These are phyloP conservation scores for Chymomyza costata DNA, from an alignment of 1,140 invertebrate genomes.

Conservation along the genomic window DNA sequence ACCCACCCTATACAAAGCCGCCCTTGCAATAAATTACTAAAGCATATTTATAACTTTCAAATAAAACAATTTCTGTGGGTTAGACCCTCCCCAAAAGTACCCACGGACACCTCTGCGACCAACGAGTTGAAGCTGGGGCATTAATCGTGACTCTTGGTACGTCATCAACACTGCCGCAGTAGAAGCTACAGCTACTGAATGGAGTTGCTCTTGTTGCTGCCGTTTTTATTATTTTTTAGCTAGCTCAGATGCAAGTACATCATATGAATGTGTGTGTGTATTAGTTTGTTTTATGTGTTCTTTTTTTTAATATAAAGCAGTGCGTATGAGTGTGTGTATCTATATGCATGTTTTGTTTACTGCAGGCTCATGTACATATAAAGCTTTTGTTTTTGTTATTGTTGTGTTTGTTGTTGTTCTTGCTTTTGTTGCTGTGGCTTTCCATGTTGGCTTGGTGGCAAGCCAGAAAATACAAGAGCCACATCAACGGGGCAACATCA, in stretches of 20 bases:
- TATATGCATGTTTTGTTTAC: conserved; percentile 26
- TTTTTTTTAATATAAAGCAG: neutral
- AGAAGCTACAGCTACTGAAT: conserved; percentile 41
- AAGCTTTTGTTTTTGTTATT: conserved; percentile 22
- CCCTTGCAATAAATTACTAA: no score
- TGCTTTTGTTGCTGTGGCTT: conserved; percentile 16
- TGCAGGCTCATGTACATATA: conserved; percentile 22
- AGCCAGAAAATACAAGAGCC: neutral
- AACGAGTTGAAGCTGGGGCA: conserved; percentile 22
- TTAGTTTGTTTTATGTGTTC: conserved; percentile 34
- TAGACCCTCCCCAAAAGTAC: no score
- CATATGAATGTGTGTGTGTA: no score
- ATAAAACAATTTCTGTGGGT: neutral
- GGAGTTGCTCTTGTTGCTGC: conserved; percentile 18
- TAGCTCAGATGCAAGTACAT: conserved; percentile 27
- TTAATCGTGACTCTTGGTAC: conserved; percentile 10
- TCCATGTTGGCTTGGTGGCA: conserved; percentile 10
- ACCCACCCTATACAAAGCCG: no score
- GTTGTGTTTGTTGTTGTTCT: conserved; percentile 15
- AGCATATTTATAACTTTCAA: no score
- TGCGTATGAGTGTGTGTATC: conserved; percentile 18
- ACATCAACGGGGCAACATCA: neutral
- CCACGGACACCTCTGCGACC: no score
- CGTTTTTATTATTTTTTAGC: conserved; percentile 3
- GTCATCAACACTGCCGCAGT: conserved; percentile 50